Evolutionary conservation across 2,888 invertebrate genomes (phyloP).

Genomic region (Patella depressa): DNA sequence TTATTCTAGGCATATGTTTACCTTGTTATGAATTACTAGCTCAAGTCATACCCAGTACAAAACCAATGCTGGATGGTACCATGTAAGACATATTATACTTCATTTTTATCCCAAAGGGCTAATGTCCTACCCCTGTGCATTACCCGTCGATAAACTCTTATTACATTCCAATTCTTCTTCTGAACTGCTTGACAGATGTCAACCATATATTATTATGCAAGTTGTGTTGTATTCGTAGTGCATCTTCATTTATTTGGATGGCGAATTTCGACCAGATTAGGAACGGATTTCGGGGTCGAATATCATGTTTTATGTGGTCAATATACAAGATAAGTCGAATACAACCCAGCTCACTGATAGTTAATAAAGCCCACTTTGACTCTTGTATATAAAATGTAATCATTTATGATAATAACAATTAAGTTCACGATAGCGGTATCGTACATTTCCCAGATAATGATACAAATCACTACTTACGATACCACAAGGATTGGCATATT

Average conservation of each 20-base stretch:
- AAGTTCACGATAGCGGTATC: no score
- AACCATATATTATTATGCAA: neutral
- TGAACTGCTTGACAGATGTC: neutral
- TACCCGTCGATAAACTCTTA: neutral
- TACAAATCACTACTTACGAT: no score
- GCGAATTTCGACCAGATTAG: no score
- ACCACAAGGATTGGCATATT: neutral
- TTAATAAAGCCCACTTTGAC: no score
- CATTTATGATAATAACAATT: no score
- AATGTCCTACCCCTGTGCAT: neutral
- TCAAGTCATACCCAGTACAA: constrained; percentile 79
- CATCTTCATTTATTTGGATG: neutral
- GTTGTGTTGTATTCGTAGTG: neutral
- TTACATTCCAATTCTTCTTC: neutral
- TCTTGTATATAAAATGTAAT: no score
- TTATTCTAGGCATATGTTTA: constrained; percentile 84
- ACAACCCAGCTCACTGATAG: no score
- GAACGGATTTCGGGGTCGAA: no score
- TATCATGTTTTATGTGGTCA: no score
- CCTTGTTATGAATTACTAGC: constrained; percentile 83
- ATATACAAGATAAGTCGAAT: no score
- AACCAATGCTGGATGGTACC: constrained; percentile 81
- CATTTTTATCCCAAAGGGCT: neutral
- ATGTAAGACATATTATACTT: constrained; percentile 57
- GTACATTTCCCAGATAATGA: no score